Evolutionary conservation across 37 sponge, comb jelly and placozoan genomes (phyloP).

Genomic region (Tethya wilhelma): DNA sequence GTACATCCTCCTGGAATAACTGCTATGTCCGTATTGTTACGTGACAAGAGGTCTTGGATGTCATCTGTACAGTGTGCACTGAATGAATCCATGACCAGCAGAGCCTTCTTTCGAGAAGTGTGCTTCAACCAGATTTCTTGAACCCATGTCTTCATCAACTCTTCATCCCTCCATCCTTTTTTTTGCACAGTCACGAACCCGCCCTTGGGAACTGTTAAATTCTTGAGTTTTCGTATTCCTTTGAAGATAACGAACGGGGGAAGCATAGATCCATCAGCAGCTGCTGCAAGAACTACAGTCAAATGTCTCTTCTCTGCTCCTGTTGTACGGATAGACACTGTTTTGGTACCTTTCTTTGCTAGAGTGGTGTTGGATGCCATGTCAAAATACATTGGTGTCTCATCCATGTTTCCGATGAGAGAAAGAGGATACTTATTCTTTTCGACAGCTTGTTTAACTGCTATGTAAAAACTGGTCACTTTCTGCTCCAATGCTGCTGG

Average conservation of each 20-base stretch:
- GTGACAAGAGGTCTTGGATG: too few relatives aligned
- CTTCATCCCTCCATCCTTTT: slow-evolving; percentile 19
- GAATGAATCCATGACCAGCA: slow-evolving; percentile 26
- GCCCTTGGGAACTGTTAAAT: background rate
- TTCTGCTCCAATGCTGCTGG: slow-evolving; percentile 36
- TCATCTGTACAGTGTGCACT: slow-evolving; percentile 1
- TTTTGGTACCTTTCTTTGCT: slow-evolving; percentile 4
- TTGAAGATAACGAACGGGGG: slow-evolving; percentile 18
- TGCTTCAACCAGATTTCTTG: slow-evolving; percentile 11
- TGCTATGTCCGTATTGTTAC: too few relatives aligned
- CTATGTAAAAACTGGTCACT: background rate
- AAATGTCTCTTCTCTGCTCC: slow-evolving; percentile 11
- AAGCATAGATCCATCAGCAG: slow-evolving; percentile 9
- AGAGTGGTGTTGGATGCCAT: background rate
- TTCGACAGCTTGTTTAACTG: background rate
- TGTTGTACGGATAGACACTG: background rate
- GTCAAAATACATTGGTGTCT: slow-evolving; percentile 27
- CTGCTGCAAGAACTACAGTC: slow-evolving; percentile 7
- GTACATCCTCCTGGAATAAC: slow-evolving; percentile 21
- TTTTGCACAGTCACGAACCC: slow-evolving; percentile 18
- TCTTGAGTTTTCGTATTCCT: background rate
- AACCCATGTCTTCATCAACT: slow-evolving; percentile 8
- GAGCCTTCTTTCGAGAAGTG: background rate
- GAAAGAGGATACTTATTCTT: background rate
- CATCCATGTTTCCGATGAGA: slow-evolving; percentile 27